These are phyloP conservation scores for Blastomussa wellsi DNA, from an alignment of 92 coral and sea anemone species.

Conservation along the genomic window DNA sequence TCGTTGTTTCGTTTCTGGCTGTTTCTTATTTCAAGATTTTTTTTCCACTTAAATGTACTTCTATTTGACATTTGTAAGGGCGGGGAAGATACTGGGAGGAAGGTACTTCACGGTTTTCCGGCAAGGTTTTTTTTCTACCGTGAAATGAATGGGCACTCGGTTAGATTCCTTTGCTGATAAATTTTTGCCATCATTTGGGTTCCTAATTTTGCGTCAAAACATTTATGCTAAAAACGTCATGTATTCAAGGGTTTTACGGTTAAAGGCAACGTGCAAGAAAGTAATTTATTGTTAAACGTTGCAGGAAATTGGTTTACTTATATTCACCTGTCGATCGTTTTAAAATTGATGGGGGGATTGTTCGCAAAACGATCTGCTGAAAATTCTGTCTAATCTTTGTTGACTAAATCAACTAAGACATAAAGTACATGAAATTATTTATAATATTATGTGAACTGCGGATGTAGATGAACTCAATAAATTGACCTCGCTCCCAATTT, in stretches of 20 bases:
- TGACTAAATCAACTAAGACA: not conserved
- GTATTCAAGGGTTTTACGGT: not conserved
- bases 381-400: not conserved
- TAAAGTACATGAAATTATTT: too few relatives aligned
- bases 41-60: not conserved
- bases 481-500: too few relatives aligned
- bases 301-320: not conserved
- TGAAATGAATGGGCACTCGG: constrained; percentile 5
- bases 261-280: not conserved
- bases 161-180: not conserved
- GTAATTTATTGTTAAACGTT: constrained; percentile 1
- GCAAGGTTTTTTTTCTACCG: not conserved
- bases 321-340: not conserved
- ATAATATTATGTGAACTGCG: too few relatives aligned
- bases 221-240: not conserved
- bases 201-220: not conserved
- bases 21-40: not conserved
- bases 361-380: not conserved
- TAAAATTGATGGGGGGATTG: not conserved
- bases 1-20: not conserved
- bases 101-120: not conserved
- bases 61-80: not conserved
- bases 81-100: too few relatives aligned
- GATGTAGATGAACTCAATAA: too few relatives aligned
- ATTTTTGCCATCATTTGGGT: not conserved